Base-by-base conservation (phyloP, 2,113 vertebrate species). In the Heterotis niloticus region DNA sequence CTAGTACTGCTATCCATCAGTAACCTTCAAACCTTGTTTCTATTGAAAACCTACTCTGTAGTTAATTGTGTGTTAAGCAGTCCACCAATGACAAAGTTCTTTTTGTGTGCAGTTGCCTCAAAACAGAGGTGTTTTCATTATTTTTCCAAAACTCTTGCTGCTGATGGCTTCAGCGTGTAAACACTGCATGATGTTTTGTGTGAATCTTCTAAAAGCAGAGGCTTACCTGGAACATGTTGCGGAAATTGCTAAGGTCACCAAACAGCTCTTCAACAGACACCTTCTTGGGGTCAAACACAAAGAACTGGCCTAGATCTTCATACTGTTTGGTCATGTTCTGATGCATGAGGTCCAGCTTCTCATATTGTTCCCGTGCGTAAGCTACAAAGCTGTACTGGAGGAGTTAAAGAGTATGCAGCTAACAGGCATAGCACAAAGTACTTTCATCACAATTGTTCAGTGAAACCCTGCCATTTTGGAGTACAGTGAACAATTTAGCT, bases 211-310 rank as follows among this genome's bases (percentile, higher is more conserved):
- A 16, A 44, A 26, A 51, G 51, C 28, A n/a, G n/a, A 24, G 1
- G 51, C 91, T 92, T 79, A 96, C 94, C 93, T 94, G 87, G 86
- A 98, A 94, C 92, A 92, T 95, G 85, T 89, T 96, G 84, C 86
- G 94, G 64, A 97, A 96, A 88, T 90, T 95, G 87, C 91, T 92
- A 69, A 95, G 87, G 81, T 96, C 95, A 0, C 88, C 89, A 59
- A 95, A 96, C 81, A 96, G 90, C 82, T 96, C 94, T 83, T 92
- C 95, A 16, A 92, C 81, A 5, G 91, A 87, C 0, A 93, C 81
- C 66, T 96, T 96, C 79, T 87, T 93, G 0, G 92, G 87, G 82
- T 94, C 89, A 82, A 96, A 96, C 64, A 96, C 89, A 85, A 93
- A 95, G 81, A 89, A 93, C 0, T 86, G 82, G 12, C 93, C 94